Evolutionary conservation across 2,888 invertebrate genomes (phyloP), one percentile per base, ranked within the genome.

Genomic region (Catocala sponsa): DNA sequence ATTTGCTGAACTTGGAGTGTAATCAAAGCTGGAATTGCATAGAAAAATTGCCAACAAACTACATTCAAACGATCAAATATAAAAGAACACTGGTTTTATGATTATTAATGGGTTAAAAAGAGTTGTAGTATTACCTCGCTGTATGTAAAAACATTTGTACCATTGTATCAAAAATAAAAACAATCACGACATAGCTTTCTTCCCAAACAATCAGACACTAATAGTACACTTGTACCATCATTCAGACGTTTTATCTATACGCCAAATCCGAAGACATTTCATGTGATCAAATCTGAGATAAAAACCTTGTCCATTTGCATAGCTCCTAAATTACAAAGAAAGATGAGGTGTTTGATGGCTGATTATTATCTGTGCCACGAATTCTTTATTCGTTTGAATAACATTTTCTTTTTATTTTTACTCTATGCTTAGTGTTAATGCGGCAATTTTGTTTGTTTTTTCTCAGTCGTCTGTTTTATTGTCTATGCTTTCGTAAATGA

Each of bases 281-380:
- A 74, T 73, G 65, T 72, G 82, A 83, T 81, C 63, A 63, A 70
- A 65, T 63, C 55, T 59, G 35, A 75, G 80, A 83, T 83, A 79
- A 79, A 77, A 78, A 75, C 58, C 77, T 74, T 75, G 74, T 76
- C 79, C 77, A 82, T 84, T 83, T 81, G 78, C 82, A 81, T 83
- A 79, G 74, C 70, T 70, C 68, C 72, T 74, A 79, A 83, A 80
- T 83, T 82, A 79, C 66, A 76, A 70, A 74, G 79, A 80, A 75
- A 81, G 77, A 78, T 76, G 74, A 72, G 76, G 76, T 79, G 81
- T 78, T 79, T 79, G 76, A 81, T 79, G 75, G 65, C 48, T 54
- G 74, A 78, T 79, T 74, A 74, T 70, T 65, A 78, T 78, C 78
- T 65, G 60, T 53, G 59, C 59, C 53, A 65, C 63, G 59, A 60